Evolutionary conservation across 2,113 vertebrate species (phyloP).

Genomic region (Orcinus orca): DNA sequence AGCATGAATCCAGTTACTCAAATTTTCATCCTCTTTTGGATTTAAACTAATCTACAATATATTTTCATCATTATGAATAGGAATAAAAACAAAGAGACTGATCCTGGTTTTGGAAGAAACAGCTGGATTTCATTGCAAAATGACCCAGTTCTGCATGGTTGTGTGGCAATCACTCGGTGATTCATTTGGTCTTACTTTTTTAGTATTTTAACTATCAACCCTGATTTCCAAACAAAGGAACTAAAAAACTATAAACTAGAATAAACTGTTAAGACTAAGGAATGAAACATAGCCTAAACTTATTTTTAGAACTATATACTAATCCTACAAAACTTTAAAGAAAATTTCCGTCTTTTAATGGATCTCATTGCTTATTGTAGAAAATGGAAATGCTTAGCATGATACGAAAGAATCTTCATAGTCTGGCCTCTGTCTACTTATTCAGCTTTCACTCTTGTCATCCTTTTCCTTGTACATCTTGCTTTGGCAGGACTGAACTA

Average conservation of each 20-base stretch:
- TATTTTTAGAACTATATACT: neutral
- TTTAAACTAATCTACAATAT: neutral
- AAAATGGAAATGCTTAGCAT: neutral
- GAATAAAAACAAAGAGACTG: slow-evolving; percentile 18
- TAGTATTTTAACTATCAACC: neutral
- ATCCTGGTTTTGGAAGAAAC: slow-evolving; percentile 39
- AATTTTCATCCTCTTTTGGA: neutral
- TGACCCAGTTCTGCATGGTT: neutral
- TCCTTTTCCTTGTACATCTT: neutral
- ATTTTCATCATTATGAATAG: slow-evolving; percentile 19
- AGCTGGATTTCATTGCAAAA: slow-evolving; percentile 36
- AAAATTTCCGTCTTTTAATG: neutral
- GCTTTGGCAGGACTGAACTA: neutral
- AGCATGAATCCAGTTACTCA: slow-evolving; percentile 20
- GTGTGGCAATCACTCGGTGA: neutral
- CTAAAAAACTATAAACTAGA: neutral
- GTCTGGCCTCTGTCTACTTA: neutral
- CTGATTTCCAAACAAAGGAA: slow-evolving; percentile 49
- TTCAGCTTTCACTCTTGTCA: neutral
- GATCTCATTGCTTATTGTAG: neutral
- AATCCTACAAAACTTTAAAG: neutral
- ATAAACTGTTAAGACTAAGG: neutral
- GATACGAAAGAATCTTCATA: neutral
- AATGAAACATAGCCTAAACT: neutral
- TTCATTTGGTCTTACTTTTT: slow-evolving; percentile 31